Conservation (phyloP, 2,888 invertebrate species). For the Entomobrya multifasciata region DNA sequence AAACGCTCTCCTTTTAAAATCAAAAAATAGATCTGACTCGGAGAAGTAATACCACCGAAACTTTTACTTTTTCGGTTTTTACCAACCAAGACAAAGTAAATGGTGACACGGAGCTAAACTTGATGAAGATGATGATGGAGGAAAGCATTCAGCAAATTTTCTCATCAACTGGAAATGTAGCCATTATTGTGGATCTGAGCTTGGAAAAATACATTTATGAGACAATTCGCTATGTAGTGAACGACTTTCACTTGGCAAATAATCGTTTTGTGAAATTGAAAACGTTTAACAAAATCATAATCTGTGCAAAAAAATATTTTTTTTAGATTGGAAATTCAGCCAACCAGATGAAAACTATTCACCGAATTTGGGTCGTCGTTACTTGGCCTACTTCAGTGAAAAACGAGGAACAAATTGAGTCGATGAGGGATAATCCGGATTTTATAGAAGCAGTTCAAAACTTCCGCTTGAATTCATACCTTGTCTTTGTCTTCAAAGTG, state of each 20-base stretch:
- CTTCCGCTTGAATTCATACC: constrained; percentile 45
- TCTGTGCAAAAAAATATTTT: no score
- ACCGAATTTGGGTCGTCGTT: constrained; percentile 28
- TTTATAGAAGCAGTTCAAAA: constrained; percentile 7
- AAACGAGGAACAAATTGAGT: constrained; percentile 1
- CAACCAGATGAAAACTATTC: background rate
- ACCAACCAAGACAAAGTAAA: background rate
- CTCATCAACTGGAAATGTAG: background rate
- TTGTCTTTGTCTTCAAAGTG: constrained; percentile 60
- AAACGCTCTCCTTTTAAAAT: no score
- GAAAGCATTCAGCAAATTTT: background rate
- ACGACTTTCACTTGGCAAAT: no score
- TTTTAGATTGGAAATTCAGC: constrained; percentile 36
- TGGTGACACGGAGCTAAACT: background rate
- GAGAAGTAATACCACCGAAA: background rate
- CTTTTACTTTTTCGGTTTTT: background rate
- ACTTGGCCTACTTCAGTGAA: constrained; percentile 42
- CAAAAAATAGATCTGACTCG: background rate
- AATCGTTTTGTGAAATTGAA: no score
- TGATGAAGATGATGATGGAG: background rate
- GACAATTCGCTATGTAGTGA: constrained; percentile 2
- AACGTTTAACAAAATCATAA: no score
- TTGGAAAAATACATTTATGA: background rate
- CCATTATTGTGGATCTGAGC: background rate
- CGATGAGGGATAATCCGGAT: background rate